These are phyloP conservation scores for Calliscelio sp. DNA, from an alignment of 2,888 invertebrate species.

Conservation along the genomic window DNA sequence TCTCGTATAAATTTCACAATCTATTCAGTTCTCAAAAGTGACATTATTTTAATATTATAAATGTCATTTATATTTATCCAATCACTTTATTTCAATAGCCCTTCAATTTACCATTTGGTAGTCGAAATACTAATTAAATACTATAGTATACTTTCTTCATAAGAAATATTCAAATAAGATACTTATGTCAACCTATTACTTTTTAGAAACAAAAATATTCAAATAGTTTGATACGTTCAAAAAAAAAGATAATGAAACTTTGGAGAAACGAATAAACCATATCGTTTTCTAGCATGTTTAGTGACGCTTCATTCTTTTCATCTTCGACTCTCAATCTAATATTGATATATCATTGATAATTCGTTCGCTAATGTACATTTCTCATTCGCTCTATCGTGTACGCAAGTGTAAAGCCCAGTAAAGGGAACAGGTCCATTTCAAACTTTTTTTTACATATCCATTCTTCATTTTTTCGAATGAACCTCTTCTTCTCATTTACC, in stretches of 20 bases:
- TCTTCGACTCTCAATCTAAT: conserved; percentile 3
- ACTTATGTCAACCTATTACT: no score
- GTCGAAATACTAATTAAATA: no score
- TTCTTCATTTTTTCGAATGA: not conserved
- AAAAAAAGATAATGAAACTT: not conserved
- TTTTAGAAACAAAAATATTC: not conserved
- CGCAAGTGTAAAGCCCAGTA: conserved; percentile 22
- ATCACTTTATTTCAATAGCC: no score
- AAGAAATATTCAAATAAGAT: no score
- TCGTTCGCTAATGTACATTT: conserved; percentile 60
- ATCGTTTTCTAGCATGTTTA: not conserved
- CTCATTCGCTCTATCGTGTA: conserved; percentile 48
- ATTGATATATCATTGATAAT: conserved; percentile 38
- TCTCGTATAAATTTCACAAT: not conserved
- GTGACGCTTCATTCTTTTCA: conserved; percentile 4
- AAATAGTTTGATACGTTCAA: no score
- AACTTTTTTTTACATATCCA: conserved; percentile 36
- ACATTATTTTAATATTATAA: not conserved
- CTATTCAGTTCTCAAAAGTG: conserved; percentile 3
- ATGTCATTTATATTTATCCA: no score
- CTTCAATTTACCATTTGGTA: no score
- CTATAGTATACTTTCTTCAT: no score
- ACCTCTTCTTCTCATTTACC: not conserved
- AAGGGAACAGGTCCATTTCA: conserved; percentile 13
- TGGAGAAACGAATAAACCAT: not conserved